Percentiles rank a stretch among this genome's conserved stretches.
Evolutionary conservation across 2,888 invertebrate genomes (phyloP).

Genomic region (Apoda limacodes): DNA sequence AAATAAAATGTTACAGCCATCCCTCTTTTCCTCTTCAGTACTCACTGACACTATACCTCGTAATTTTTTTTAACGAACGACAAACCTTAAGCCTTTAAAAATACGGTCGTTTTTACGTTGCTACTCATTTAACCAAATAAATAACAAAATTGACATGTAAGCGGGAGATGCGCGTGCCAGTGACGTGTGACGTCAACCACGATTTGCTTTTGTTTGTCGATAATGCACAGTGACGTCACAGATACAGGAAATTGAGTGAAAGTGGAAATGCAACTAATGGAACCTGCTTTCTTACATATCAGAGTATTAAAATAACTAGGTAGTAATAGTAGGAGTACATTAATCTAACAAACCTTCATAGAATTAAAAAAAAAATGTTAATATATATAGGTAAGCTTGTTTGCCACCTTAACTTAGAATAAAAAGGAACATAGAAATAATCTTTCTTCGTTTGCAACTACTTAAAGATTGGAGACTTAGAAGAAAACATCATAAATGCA

Average conservation of each 20-base stretch:
- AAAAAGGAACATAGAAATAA: too few species aligned
- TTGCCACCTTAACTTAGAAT: too few species aligned
- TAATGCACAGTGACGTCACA: slow-evolving; percentile 34
- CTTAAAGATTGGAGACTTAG: too few species aligned
- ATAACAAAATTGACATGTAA: slow-evolving; percentile 10
- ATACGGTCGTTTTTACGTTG: background rate
- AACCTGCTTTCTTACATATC: too few species aligned
- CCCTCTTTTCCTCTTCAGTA: slow-evolving; percentile 21
- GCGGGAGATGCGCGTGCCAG: slow-evolving; percentile 26
- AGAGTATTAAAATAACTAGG: too few species aligned
- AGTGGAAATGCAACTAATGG: background rate
- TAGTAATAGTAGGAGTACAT: too few species aligned
- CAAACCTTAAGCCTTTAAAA: slow-evolving; percentile 5
- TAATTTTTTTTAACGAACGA: slow-evolving; percentile 2
- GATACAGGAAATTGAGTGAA: slow-evolving; percentile 16
- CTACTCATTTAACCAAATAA: background rate
- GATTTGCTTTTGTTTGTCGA: slow-evolving; percentile 41
- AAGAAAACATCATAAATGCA: too few species aligned
- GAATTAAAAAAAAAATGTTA: too few species aligned
- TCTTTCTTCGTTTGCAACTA: too few species aligned
- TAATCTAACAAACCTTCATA: too few species aligned
- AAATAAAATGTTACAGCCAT: slow-evolving; percentile 33
- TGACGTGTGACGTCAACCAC: slow-evolving; percentile 38
- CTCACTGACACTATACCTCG: background rate
- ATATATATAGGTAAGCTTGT: too few species aligned